Percentiles rank a stretch among this genome's conserved stretches.
phyloP scores from a whole-genome alignment of 2,888 invertebrate genomes.

The Drosophila koepferae region DNA sequence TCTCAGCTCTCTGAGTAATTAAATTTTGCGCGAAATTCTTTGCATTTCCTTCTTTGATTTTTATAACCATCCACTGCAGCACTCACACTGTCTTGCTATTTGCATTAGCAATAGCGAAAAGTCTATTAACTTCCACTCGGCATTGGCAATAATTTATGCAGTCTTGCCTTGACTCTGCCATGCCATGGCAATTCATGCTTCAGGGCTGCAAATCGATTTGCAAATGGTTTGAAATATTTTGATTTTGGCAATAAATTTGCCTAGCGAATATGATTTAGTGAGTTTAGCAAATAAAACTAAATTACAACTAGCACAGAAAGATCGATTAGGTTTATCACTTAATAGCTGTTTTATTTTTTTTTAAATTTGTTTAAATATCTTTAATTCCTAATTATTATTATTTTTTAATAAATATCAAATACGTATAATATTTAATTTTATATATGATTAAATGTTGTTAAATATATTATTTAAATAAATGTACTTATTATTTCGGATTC shows the following conservation, averaged over 20 bases:
- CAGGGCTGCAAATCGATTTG: slow-evolving; percentile 36
- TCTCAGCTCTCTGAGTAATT: slow-evolving; percentile 52
- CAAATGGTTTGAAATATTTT: slow-evolving; percentile 11
- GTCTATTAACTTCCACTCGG: slow-evolving; percentile 67
- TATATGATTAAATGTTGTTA: too few relatives aligned
- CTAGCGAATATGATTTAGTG: slow-evolving; percentile 1
- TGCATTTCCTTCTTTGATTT: slow-evolving; percentile 69
- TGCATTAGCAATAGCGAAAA: slow-evolving; percentile 63
- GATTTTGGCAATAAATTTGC: slow-evolving; percentile 11
- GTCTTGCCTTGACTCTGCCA: slow-evolving; percentile 24
- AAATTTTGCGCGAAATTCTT: slow-evolving; percentile 69
- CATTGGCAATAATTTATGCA: slow-evolving; percentile 68
- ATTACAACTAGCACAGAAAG: background rate
- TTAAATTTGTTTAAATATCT: too few relatives aligned
- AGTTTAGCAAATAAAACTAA: background rate
- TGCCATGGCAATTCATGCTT: slow-evolving; percentile 4
- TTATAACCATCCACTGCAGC: slow-evolving; percentile 21
- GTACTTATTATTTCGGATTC: too few relatives aligned
- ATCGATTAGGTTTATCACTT: background rate
- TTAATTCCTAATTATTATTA: too few relatives aligned
- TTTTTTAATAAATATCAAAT: too few relatives aligned
- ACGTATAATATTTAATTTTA: too few relatives aligned
- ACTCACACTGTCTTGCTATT: slow-evolving; percentile 40
- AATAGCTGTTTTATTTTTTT: background rate
- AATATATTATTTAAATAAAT: too few relatives aligned